Evolutionary conservation across 2,888 invertebrate species (phyloP), one percentile per base, ranked within the genome.

Genomic region (Auanema sp.): DNA sequence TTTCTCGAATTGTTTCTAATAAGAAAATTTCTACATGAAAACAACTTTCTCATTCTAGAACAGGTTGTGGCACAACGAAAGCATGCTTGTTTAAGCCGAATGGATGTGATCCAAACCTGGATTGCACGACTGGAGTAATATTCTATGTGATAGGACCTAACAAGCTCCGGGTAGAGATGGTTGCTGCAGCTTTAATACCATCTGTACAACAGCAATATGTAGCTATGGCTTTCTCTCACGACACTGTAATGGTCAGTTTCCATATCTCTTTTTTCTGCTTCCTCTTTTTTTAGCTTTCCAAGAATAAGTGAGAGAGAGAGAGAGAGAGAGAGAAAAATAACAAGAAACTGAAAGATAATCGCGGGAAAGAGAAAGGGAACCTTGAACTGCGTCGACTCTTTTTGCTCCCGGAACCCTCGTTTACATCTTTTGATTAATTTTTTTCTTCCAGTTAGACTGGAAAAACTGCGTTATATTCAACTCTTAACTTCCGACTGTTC

Each of bases 171-270:
- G 68, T 79, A 51, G 75, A 79, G 61, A 70, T 79, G 73, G 67
- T 71, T 11, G 79, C 79, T n/a, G 68, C 71, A 55, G 71, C 72
- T 8, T 66, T 75, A 18, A 62, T 77, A 24, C 81, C 81, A 14
- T 64, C 77, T 23, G 79, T 80, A 23, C 73, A 72, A 61, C 76
- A 78, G 43, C 81, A 81, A 61, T 81, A 81, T 52, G 69, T 81
- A 21, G 79, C 81, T 2, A 61, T 79, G 23, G 81, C 73, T 33
- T 81, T 79, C 68, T 75, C 75, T 42, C 65, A 78, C 41, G 81
- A 81, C 64, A 60, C 58, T 8, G 18, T 52, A 23, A 81, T 81
- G 81, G 80, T 79, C 24, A 43, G 67, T 49, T n/a, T 24, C 51
- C 44, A 10, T 16, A 16, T 52, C 16, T 14, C 10, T 52, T 14